Evolutionary conservation across 2,888 invertebrate genomes (phyloP), one percentile per base, ranked within the genome.

Genomic region (Rotaria socialis): DNA sequence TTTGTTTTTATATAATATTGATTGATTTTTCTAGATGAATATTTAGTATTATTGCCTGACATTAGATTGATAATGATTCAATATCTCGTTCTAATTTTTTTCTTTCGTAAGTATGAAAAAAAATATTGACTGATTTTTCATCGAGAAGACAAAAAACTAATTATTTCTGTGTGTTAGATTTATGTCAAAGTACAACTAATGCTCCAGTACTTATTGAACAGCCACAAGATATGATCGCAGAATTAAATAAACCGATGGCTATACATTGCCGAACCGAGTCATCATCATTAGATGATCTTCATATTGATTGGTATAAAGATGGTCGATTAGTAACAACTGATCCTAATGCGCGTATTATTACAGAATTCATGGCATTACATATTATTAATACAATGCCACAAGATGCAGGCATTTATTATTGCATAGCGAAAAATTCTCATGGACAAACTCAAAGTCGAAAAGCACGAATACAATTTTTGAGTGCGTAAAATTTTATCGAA

Each of bases 331-430:
- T 80, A 43, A 80, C 80, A 47, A 80, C 35, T 22, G 80, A 80
- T 80, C 80, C 80, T 14, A 80, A 80, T 43, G 80, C 80, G n/a
- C 80, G 80, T 24, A 80, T 80, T 5, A 80, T 80, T 7, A 80
- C 80, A 8, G 80, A 80, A 80, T 80, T 80, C 47, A 80, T 80
- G 80, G 80, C 80, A 24, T 47, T 80, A 80, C 80, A 80, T 80
- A 11, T 80, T 43, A 80, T 80, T 47, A 80, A 80, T 80, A 80
- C 80, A n/a, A 80, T 80, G 43, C 47, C 43, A 80, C 80, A 80
- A 47, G 80, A 80, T 47, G 47, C 43, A 41, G 80, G 80, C 4
- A 8, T 41, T n/a, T 80, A 80, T 80, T 80, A 80, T 80, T 80
- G 80, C n/a, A 24, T 80, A 47, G 80, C 80, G 11, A 47, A 47